Conservation (phyloP, 2,888 invertebrate genomes). For the Crocallis elinguaria region DNA sequence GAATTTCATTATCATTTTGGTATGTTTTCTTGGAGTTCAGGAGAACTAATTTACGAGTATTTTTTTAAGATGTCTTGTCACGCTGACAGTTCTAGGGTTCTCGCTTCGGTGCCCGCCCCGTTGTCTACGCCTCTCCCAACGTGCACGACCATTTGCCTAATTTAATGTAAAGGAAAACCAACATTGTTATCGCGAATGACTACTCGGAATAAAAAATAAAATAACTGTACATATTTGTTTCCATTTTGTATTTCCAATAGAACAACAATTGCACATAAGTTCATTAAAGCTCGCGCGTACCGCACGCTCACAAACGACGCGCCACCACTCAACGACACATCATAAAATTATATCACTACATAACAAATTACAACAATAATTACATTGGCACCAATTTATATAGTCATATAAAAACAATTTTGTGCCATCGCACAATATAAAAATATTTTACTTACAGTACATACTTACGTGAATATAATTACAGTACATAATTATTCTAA, state of each 20-base stretch:
- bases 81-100: too few species aligned
- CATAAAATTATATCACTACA: slow-evolving; percentile 81
- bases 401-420: slow-evolving; percentile 77
- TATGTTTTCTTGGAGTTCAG: too few species aligned
- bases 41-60: too few species aligned
- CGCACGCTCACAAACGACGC: slow-evolving; percentile 51
- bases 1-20: too few species aligned
- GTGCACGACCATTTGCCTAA: too few species aligned
- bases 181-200: slow-evolving; percentile 20
- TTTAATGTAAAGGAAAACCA: too few species aligned
- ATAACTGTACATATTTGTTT: slow-evolving; percentile 53
- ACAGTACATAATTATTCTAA: slow-evolving; percentile 63
- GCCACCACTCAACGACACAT: slow-evolving; percentile 76
- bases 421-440: slow-evolving; percentile 80
- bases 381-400: slow-evolving; percentile 83
- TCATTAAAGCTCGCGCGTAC: slow-evolving; percentile 71
- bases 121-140: too few species aligned
- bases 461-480: slow-evolving; percentile 78
- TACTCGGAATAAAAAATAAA: slow-evolving; percentile 29
- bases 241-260: slow-evolving; percentile 79
- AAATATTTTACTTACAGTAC: slow-evolving; percentile 80
- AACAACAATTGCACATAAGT: slow-evolving; percentile 81
- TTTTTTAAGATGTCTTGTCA: too few species aligned
- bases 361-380: slow-evolving; percentile 84
- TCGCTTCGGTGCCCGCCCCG: too few species aligned